Evolutionary conservation across 2,797 vertebrate genomes (phyloP).

Genomic region (Clamator glandarius): DNA sequence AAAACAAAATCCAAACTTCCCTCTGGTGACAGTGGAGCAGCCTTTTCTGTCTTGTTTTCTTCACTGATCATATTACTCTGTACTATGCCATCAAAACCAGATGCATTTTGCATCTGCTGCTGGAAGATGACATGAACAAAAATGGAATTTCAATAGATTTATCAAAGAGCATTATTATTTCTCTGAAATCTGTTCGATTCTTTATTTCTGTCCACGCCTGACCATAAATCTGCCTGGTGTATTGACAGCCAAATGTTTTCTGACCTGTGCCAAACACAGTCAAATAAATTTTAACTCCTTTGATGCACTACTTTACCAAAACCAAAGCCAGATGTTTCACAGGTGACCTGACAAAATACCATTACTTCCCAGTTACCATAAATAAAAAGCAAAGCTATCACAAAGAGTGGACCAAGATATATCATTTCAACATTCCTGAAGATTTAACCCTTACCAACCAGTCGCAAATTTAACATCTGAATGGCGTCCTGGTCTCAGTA

Average conservation of each 20-base stretch:
- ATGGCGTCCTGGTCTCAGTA: background rate
- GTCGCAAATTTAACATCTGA: background rate
- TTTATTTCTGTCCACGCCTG: background rate
- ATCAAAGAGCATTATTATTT: slow-evolving; percentile 10
- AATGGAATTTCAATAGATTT: background rate
- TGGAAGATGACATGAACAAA: background rate
- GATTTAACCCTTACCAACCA: slow-evolving; percentile 66
- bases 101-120: background rate
- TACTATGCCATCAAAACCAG: background rate
- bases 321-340: slow-evolving; percentile 73
- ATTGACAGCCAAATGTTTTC: slow-evolving; percentile 44
- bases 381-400: slow-evolving; percentile 63
- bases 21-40: background rate
- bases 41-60: background rate
- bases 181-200: background rate
- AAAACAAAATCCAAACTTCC: background rate
- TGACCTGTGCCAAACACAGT: slow-evolving; percentile 23
- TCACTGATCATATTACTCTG: background rate
- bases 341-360: slow-evolving; percentile 72
- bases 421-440: slow-evolving; percentile 50
- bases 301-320: slow-evolving; percentile 39
- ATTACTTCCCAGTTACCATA: slow-evolving; percentile 59
- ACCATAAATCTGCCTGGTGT: background rate
- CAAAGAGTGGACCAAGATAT: slow-evolving; percentile 17
- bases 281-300: slow-evolving; percentile 62